Base-by-base conservation (phyloP, 2,797 vertebrate species). In the Platyrinchus mystaceus region DNA sequence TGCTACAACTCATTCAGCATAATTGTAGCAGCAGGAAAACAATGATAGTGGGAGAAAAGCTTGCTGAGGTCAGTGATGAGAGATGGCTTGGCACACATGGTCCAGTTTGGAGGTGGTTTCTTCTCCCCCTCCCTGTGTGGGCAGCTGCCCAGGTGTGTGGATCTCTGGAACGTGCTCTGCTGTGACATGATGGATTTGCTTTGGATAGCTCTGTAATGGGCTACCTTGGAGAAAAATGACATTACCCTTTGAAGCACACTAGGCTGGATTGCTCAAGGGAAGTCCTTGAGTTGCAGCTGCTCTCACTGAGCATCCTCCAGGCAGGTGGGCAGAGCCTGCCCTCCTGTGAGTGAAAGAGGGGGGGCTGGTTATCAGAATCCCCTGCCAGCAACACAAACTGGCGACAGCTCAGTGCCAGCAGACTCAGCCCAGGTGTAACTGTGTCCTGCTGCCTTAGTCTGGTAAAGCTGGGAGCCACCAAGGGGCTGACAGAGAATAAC, bases 1-100 rank as follows among this genome's bases (percentile, higher is more conserved):
- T 82, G 63, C 80, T 93, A 63, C 87, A 79, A 47, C 80, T 94
- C 82, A 63, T 90, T 95, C 89, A 82, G 30, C 50, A 39, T 32
- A 50, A 60, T 85, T 0, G 2, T 39, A 87, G 88, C 27, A 43
- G 52, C 77, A 95, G 63, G 30, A 90, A 87, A 87, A 37, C 11
- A 1, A 37, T 30, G 67, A 37, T n/a, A 52, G 18, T 70, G 53
- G 41, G 70, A 82, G 67, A 52, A 82, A 70, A 63, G 26, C 76
- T 78, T 76, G 32, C 69, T 86, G 91, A 82, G 80, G 77, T 79
- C 14, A 7, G 59, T 53, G 70, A 53, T 52, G 89, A 95, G 75
- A 73, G 36, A 59, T 66, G 77, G 44, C 62, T 87, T 84, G 79
- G 93, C 82, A 91, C 68, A 44, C 56, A 37, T 8, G 9, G 53